Conservation (phyloP, 92 coral and sea anemone genomes). For the Virgularia gustaviana region DNA sequence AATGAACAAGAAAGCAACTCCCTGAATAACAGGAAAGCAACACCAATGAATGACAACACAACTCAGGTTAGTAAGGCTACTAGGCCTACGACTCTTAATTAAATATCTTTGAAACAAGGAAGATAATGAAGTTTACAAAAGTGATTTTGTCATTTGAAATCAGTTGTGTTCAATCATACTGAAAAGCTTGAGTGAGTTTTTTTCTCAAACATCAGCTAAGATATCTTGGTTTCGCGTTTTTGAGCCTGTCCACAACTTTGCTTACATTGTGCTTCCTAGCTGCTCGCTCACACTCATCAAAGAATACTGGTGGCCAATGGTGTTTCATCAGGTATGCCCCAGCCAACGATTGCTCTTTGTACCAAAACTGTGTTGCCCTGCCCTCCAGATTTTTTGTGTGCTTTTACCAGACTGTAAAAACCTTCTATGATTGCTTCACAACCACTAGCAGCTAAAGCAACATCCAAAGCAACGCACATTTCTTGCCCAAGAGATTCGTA, state of each 20-base stretch:
- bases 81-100: too few species aligned
- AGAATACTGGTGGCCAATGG: not conserved
- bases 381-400: conserved; percentile 32
- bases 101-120: too few species aligned
- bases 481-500: conserved; percentile 29
- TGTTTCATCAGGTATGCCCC: conserved; percentile 19
- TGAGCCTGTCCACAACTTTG: conserved; percentile 20
- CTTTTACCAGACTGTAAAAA: conserved; percentile 20
- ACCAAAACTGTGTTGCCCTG: conserved; percentile 20
- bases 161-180: not conserved
- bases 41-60: too few species aligned
- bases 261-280: conserved; percentile 3
- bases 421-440: conserved; percentile 37
- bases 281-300: conserved; percentile 8
- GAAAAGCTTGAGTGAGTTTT: not conserved
- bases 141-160: too few species aligned
- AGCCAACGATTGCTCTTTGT: conserved; percentile 31
- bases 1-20: too few species aligned
- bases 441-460: conserved; percentile 29
- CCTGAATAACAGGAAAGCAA: too few species aligned
- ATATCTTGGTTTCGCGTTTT: conserved; percentile 1
- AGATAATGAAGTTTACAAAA: too few species aligned
- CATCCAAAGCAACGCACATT: conserved; percentile 29
- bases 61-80: too few species aligned
- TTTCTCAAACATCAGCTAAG: too few species aligned